Evolutionary conservation across 2,113 vertebrate genomes (phyloP), one percentile per base, ranked within the genome.

Genomic region (Sturnira hondurensis): DNA sequence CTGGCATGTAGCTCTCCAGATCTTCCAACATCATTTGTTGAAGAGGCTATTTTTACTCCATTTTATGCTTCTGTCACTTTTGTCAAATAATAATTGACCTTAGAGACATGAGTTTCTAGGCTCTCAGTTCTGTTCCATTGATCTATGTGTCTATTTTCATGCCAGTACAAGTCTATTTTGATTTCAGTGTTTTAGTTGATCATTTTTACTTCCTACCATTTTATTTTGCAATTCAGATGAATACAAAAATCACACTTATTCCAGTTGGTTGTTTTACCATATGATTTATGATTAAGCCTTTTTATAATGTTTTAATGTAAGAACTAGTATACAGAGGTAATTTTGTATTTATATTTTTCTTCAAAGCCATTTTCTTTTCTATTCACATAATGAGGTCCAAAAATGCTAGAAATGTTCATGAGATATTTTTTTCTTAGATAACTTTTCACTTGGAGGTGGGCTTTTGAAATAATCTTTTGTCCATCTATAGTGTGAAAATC

Each of bases 401-500:
- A 88, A 73, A 43, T 63, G 24, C 12, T 76, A 33, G 28, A 61
- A 81, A 91, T 58, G 26, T 63, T 92, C 36, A 26, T 54, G 10
- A 38, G 19, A 56, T 89, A 41, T 63, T 86, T 93, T 95, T 89
- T 92, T 54, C 84, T 88, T 15, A 45, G 19, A 33, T 70, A 61
- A 83, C 22, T 70, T 95, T 80, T 92, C 94, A 54, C 52, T 93
- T 7, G 41, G 20, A 63, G 81, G 24, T 78, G 28, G 20, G 5
- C 5, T 94, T 97, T 67, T 84, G n/a, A 96, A 87, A 71, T 67
- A 70, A 52, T 38, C 2, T 86, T 92, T 61, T 78, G 73, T 80
- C 50, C 31, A 82, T 61, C 15, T 74, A 36, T 38, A 95, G 17
- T 36, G 3, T 74, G 17, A 38, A 20, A 91, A 84, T 92, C 41